Evolutionary conservation across 2,888 invertebrate genomes (phyloP), one percentile per base, ranked within the genome.

Genomic region (Drosophila macrothrix): DNA sequence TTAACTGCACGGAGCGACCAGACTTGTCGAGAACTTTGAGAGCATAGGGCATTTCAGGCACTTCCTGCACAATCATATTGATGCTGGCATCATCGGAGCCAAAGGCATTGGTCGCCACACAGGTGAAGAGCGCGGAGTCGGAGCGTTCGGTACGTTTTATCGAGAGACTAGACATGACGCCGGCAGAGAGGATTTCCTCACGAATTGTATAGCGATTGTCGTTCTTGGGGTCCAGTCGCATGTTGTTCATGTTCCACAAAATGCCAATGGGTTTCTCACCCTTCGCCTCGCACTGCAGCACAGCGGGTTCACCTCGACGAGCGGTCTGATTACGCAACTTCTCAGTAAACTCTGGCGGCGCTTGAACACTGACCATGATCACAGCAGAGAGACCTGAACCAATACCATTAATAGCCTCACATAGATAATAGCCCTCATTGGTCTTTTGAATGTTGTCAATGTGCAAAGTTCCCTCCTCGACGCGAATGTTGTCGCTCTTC

Each of bases 251-350:
- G 94, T 97, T 98, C 98, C 98, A 98, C 76, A 97, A 94, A 79
- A 98, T 98, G 83, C 98, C 98, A 93, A 98, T 98, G 39, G 98
- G 98, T 95, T 97, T 97, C 93, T 98, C 98, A 82, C 98, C 98
- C 93, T 97, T 97, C 39, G 98, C 98, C 94, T 97, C 97, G 93
- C 98, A 98, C 91, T 97, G 97, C 73, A 98, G 93, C 12, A 98
- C 98, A 43, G 98, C 97, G 35, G 98, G 97, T 93, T 98, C 98
- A 67, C 97, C 97, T 79, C 97, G 96, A 80, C 97, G 96, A 12
- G 98, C 97, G 28, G 98, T 98, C 94, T 98, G 98, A 91, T 98
- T 98, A 67, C 97, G 95, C 92, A 97, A 95, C 94, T 98, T 98
- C 84, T 97, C 97, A 90, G 98, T 97, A 91, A 98, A 98, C 94